Base-by-base conservation (phyloP, 1,140 invertebrate genomes). In the Pseudomyrmex cubaensis region DNA sequence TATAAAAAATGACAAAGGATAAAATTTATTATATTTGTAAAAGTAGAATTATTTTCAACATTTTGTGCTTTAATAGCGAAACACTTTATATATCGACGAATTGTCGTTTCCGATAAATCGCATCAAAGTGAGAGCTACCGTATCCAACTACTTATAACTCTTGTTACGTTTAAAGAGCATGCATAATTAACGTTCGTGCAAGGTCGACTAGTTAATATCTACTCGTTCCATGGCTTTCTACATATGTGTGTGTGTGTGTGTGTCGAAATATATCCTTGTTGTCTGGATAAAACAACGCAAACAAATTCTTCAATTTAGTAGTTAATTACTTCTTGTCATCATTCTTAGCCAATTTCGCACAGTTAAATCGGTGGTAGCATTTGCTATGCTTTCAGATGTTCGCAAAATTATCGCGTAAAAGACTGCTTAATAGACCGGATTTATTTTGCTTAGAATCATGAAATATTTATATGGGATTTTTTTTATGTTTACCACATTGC, bases 71-170 rank as follows among this genome's bases (percentile, higher is more conserved):
- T n/a, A 66, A 12, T 12, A 66, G 15, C 5, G 7, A 25, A 44
- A 2, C 9, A 70, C 15, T 13, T 78, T 69, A 15, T n/a, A 54
- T 20, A 44, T 22, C 10, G 52, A 77, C 35, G 5, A 35, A 5
- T 69, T n/a, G 52, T 69, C 20, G 10, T 25, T 78, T 9, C 46
- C 15, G 63, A 69, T 48, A 59, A 78, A 78, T 46, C 17, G 44
- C 48, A 78, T 77, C 17, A 77, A 77, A 67, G 75, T 70, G 64
- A 78, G 64, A 70, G 64, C 15, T 56, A 22, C 2, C 10, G 15
- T 70, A 57, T 70, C 44, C 20, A 13, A 78, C 22, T 17, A 7
- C 35, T 35, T 35, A 12, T 46, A 59, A 78, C 44, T 78, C 76
- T 78, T 13, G 22, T 17, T 64, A 59, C 17, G 44, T 78, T 78